Conservation (phyloP, 2,888 invertebrate species). For the Epistrophella euchroma region DNA sequence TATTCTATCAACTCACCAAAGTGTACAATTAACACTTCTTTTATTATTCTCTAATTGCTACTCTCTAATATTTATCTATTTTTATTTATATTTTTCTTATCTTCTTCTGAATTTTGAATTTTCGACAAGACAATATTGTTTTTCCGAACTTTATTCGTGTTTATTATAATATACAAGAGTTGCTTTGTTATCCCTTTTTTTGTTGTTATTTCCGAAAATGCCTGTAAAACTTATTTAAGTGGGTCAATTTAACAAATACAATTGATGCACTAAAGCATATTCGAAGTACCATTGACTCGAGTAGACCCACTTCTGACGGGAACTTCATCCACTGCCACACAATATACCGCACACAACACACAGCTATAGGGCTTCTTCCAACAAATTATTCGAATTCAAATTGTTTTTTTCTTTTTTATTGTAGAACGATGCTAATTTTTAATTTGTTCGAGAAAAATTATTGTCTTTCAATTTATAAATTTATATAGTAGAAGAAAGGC, state of each 20-base stretch:
- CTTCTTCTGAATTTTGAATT: neutral
- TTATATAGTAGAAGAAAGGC: neutral
- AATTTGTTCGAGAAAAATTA: neutral
- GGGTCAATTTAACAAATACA: constrained; percentile 69
- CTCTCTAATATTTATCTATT: neutral
- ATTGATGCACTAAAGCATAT: constrained; percentile 71
- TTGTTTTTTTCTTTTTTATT: constrained; percentile 19
- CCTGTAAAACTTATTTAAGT: constrained; percentile 66
- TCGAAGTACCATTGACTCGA: constrained; percentile 54
- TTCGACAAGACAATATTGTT: neutral
- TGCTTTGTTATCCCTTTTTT: neutral
- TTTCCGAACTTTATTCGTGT: neutral
- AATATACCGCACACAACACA: neutral
- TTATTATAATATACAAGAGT: constrained; percentile 1
- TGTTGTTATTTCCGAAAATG: constrained; percentile 20
- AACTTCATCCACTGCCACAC: constrained; percentile 4
- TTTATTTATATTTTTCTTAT: neutral
- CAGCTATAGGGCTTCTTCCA: constrained; percentile 8
- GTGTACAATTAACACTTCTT: constrained; percentile 1
- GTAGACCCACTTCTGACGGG: constrained; percentile 45
- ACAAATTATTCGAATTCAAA: constrained; percentile 16
- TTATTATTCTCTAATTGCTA: constrained; percentile 37
- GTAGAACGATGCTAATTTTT: constrained; percentile 13
- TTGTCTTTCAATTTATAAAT: constrained; percentile 3
- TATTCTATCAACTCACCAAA: neutral